Evolutionary conservation across 2,888 invertebrate genomes (phyloP).

Genomic region (Pammene fasciana): DNA sequence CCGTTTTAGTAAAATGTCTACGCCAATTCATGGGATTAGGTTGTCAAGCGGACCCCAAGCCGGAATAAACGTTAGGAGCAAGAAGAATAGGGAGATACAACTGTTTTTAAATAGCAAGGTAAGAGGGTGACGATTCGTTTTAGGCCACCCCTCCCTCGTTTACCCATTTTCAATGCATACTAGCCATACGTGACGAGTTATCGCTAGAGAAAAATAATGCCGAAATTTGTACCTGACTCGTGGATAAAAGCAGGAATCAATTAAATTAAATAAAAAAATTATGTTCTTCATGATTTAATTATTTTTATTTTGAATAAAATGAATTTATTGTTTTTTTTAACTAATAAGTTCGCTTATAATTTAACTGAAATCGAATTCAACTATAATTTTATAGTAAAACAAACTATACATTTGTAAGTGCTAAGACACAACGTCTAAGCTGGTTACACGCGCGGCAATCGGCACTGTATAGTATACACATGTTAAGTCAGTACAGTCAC

Average conservation of each 20-base stretch:
- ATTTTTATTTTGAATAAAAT: conserved; percentile 9
- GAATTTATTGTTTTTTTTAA: conserved; percentile 8
- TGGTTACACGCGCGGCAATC: conserved; percentile 8
- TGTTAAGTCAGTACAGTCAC: too few relatives aligned
- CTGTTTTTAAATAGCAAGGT: too few relatives aligned
- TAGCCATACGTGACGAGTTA: too few relatives aligned
- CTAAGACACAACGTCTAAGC: background rate
- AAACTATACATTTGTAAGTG: conserved; percentile 16
- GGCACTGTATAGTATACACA: background rate
- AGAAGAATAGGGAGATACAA: too few relatives aligned
- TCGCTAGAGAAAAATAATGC: too few relatives aligned
- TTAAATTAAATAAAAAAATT: conserved; percentile 6
- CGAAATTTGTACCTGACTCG: background rate
- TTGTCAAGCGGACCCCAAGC: too few relatives aligned
- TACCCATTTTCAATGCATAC: too few relatives aligned
- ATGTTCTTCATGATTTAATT: conserved; percentile 18
- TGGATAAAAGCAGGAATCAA: background rate
- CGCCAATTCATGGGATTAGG: too few relatives aligned
- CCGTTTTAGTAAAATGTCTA: too few relatives aligned
- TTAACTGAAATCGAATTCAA: conserved; percentile 12
- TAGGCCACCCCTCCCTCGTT: too few relatives aligned
- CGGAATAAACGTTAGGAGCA: too few relatives aligned
- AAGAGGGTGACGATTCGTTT: too few relatives aligned
- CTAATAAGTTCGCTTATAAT: conserved; percentile 8
- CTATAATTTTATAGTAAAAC: background rate